Evolutionary conservation across 2,113 vertebrate species (phyloP).

Genomic region (Thunnus thynnus): DNA sequence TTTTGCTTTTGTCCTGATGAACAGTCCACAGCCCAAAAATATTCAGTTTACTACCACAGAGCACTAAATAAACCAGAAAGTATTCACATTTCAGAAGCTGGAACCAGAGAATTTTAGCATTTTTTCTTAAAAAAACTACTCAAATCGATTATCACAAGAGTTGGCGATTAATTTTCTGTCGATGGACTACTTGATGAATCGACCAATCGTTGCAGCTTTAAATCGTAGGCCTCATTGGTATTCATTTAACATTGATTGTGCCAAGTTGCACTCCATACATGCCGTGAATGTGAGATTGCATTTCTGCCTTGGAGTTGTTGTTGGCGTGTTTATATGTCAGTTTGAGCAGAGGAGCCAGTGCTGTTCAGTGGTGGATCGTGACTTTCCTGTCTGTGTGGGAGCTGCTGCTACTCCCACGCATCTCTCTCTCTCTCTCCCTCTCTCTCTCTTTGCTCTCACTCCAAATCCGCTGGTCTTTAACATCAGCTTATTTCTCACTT

Average conservation of each 20-base stretch:
- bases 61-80: no score
- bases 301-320: conserved; percentile 24
- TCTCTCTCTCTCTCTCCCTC: conserved; percentile 2
- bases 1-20: no score
- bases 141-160: no score
- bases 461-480: conserved; percentile 54
- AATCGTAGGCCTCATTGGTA: no score
- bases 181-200: no score
- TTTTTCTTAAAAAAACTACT: no score
- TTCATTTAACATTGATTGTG: not conserved
- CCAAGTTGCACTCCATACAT: not conserved
- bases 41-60: no score
- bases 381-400: conserved; percentile 60
- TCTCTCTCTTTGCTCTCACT: conserved; percentile 21
- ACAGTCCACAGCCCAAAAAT: no score
- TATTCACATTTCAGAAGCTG: no score
- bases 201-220: no score
- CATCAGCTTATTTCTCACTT: conserved; percentile 49
- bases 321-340: conserved; percentile 50
- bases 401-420: conserved; percentile 55
- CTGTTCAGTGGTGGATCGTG: conserved; percentile 58
- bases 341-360: conserved; percentile 27
- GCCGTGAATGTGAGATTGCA: not conserved
- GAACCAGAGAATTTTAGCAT: no score
- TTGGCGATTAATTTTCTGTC: no score